Percentiles rank a stretch among this genome's conserved stretches.
phyloP scores from a whole-genome alignment of 2,888 invertebrate genomes.

The Atherix ibis region DNA sequence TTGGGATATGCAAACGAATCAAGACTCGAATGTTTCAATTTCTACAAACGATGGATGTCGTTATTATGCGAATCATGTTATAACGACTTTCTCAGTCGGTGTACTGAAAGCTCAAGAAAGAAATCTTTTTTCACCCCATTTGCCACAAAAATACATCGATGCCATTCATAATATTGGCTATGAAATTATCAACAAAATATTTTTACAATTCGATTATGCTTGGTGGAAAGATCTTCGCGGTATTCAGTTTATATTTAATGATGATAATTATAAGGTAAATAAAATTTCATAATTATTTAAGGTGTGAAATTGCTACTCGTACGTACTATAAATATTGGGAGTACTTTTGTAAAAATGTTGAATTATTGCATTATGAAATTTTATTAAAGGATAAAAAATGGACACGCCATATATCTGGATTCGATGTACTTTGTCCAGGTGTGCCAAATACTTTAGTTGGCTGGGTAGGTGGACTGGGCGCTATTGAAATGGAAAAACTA shows the following conservation, averaged over 20 bases:
- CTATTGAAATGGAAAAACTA: conserved; percentile 39
- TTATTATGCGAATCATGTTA: conserved; percentile 37
- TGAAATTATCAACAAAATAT: conserved; percentile 50
- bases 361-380: too few species aligned
- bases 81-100: conserved; percentile 48
- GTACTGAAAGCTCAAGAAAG: conserved; percentile 37
- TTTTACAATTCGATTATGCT: conserved; percentile 41
- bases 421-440: conserved; percentile 40
- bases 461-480: conserved; percentile 49
- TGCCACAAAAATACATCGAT: conserved; percentile 35
- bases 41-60: conserved; percentile 19
- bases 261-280: conserved; percentile 9
- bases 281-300: too few species aligned
- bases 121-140: conserved; percentile 36
- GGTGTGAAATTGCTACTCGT: too few species aligned
- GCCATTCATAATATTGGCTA: conserved; percentile 44
- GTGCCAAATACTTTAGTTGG: conserved; percentile 39
- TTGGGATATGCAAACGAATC: conserved; percentile 5
- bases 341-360: too few species aligned
- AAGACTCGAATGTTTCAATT: conserved; percentile 17
- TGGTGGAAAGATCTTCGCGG: conserved; percentile 39
- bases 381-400: conserved; percentile 29
- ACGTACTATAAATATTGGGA: too few species aligned
- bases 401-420: conserved; percentile 45
- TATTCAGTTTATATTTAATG: conserved; percentile 14